Evolutionary conservation across 2,888 invertebrate genomes (phyloP), one percentile per base, ranked within the genome.

Genomic region (Andrena praecox): DNA sequence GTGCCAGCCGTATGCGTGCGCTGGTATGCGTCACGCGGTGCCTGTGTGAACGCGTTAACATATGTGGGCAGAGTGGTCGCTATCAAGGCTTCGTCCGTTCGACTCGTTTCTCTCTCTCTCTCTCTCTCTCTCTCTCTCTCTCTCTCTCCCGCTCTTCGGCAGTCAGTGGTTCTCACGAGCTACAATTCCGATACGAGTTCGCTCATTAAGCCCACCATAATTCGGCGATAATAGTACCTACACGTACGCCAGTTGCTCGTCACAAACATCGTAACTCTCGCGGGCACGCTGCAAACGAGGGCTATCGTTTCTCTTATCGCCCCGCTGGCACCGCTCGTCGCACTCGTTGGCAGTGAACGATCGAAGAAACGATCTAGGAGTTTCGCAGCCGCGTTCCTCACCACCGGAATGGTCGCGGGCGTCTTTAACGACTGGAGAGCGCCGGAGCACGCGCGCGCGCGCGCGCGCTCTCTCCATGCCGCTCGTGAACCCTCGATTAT

Each of bases 401-500:
- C 31, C 27, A 10, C 31, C 67, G 29, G 48, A 78, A 77, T n/a
- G 52, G 54, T 31, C 33, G 67, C 54, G 6, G 24, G 77, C 29
- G 52, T 60, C 72, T 74, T 84, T 86, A 88, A 88, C 81, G 88
- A 88, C 68, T 29, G 48, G 42, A 50, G 63, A 54, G 35, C 67
- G 59, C 27, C 59, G 27, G 29, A 8, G 62, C 62, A 50, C 66
- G 74, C 75, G 70, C 74, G 71, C 71, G 76, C 63, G n/a, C n/a
- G 63, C 54, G 68, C 54, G 76, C 77, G 56, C 72, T 77, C 75
- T 42, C 42, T 42, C 16, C 42, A 16, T 16, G 59, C 31, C 16
- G 68, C 81, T 68, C 74, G 76, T 74, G 80, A 90, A 88, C 86
- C 85, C 89, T 91, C 91, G 91, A 93, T 93, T 92, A 93, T 92